Percentiles rank a stretch among this genome's conserved stretches.
These are phyloP conservation scores for Tyto alba DNA, from an alignment of 2,113 vertebrate genomes.

Conservation along the genomic window DNA sequence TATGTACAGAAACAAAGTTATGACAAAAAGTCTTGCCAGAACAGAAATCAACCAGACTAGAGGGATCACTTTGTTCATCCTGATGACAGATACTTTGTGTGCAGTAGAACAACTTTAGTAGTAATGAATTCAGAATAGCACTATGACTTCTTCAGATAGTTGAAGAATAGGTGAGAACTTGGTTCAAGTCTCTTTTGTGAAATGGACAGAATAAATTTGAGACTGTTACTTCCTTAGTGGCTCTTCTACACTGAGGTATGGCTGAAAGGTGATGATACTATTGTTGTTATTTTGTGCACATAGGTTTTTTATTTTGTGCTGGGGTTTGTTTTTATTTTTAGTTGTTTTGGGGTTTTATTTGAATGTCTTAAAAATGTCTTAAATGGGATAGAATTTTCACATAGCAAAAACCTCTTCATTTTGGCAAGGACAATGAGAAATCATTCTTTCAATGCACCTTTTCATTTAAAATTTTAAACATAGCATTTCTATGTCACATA, in stretches of 20 bases:
- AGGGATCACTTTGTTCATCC: background rate
- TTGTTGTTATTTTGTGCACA: background rate
- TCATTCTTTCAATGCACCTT: background rate
- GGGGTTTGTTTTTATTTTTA: background rate
- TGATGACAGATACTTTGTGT: background rate
- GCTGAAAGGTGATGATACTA: background rate
- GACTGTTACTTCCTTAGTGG: background rate
- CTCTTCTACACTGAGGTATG: background rate
- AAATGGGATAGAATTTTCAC: background rate
- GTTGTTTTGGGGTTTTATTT: too few relatives aligned
- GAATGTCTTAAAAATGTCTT: accelerated
- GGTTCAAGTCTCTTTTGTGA: background rate
- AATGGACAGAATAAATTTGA: background rate
- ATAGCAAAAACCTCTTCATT: background rate
- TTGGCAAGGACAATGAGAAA: background rate
- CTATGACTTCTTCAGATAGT: background rate
- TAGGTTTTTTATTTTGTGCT: background rate
- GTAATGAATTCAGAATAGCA: background rate
- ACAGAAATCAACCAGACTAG: background rate
- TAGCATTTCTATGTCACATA: background rate
- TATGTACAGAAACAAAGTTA: background rate
- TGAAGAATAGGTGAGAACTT: background rate
- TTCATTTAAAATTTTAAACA: background rate
- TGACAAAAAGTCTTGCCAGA: background rate
- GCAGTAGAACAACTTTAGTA: accelerated